Percentiles rank a stretch among this genome's conserved stretches.
These are phyloP conservation scores for Simalia tracyae DNA, from an alignment of 2,797 vertebrate genomes.

Conservation along the genomic window DNA sequence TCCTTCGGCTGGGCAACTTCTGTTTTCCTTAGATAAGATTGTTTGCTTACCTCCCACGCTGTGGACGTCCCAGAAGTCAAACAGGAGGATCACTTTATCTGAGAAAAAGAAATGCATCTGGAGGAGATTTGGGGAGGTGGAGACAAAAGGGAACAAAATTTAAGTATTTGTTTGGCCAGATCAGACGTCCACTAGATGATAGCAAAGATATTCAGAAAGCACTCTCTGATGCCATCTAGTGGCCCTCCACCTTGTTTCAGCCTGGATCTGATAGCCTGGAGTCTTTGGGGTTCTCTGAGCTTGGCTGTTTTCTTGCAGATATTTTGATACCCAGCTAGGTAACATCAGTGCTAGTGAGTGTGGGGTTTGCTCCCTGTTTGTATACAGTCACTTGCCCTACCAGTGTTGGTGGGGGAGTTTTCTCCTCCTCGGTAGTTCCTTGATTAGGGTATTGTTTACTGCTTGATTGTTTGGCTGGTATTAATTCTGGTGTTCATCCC, in stretches of 20 bases:
- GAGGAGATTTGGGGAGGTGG: neutral
- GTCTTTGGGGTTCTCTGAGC: neutral
- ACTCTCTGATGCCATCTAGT: neutral
- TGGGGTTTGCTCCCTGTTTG: too few species aligned
- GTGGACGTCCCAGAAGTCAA: slow-evolving; percentile 90
- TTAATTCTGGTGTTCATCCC: too few species aligned
- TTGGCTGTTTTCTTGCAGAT: too few species aligned
- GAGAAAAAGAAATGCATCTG: slow-evolving; percentile 91
- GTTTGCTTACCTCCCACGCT: slow-evolving; percentile 80
- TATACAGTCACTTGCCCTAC: too few species aligned
- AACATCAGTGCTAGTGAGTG: too few species aligned
- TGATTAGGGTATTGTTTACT: too few species aligned
- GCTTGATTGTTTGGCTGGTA: too few species aligned
- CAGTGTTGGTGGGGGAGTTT: too few species aligned
- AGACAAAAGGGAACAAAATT: slow-evolving; percentile 33
- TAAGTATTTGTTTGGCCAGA: neutral
- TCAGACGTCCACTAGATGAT: neutral
- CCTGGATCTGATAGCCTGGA: neutral
- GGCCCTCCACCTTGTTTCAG: neutral
- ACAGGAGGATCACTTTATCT: slow-evolving; percentile 84
- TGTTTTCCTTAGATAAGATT: slow-evolving; percentile 11
- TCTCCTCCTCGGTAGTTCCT: too few species aligned
- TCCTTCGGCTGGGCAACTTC: neutral
- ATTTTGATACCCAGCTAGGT: too few species aligned
- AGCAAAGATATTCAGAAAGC: neutral